Evolutionary conservation across 1,140 invertebrate species (phyloP).

Genomic region (Bombus affinis): DNA sequence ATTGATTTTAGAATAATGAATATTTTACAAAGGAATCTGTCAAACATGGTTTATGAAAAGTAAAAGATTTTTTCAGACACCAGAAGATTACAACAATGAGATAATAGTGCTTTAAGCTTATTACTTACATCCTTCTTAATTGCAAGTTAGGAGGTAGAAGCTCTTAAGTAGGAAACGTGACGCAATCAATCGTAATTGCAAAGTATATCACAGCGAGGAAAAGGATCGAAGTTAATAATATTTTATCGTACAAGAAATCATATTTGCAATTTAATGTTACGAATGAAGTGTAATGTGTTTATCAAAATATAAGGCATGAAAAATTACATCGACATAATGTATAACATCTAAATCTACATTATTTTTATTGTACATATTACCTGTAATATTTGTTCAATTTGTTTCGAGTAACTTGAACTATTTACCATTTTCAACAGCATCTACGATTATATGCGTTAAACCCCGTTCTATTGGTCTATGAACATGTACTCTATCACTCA

Average conservation of each 20-base stretch:
- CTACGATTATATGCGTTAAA: no score
- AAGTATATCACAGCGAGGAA: slow-evolving; percentile 18
- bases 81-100: slow-evolving; percentile 39
- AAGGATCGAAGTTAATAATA: slow-evolving; percentile 23
- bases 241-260: neutral
- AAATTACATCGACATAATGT: neutral
- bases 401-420: no score
- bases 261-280: neutral
- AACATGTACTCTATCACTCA: no score
- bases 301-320: neutral
- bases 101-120: slow-evolving; percentile 25
- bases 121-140: slow-evolving; percentile 66
- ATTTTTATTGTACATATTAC: no score
- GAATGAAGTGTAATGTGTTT: neutral
- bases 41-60: no score
- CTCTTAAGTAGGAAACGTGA: slow-evolving; percentile 60
- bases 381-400: no score
- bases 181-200: slow-evolving; percentile 46
- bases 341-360: no score
- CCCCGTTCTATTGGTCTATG: no score
- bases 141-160: slow-evolving; percentile 32
- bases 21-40: no score
- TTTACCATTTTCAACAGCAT: no score
- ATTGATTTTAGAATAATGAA: no score
- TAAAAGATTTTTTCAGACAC: neutral